Evolutionary conservation across 2,113 vertebrate genomes (phyloP).

Genomic region (Zosterops japonicus): DNA sequence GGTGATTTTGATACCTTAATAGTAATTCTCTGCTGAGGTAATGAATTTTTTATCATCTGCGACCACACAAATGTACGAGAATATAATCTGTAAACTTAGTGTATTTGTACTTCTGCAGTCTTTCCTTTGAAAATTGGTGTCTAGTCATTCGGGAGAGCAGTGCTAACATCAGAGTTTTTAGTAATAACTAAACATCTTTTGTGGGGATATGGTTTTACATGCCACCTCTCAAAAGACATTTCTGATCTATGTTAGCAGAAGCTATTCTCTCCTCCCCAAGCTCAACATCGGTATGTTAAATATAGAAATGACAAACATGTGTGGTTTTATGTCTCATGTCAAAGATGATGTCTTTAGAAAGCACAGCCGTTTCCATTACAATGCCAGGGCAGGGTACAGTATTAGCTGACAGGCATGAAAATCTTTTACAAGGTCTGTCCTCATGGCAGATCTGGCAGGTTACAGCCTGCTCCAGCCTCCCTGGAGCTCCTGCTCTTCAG

Average conservation of each 20-base stretch:
- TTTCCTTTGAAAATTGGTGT: not conserved
- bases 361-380: not conserved
- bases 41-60: not conserved
- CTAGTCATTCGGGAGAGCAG: not conserved
- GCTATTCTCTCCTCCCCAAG: not conserved
- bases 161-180: not conserved
- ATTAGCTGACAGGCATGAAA: not conserved
- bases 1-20: not conserved
- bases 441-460: not conserved
- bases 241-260: conserved; percentile 19
- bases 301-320: conserved; percentile 17
- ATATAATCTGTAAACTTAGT: not conserved
- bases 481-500: not conserved
- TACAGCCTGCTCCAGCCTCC: not conserved
- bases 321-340: conserved; percentile 8
- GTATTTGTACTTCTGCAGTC: not conserved
- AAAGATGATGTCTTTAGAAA: not conserved
- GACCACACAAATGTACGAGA: not conserved
- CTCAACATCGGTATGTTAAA: not conserved
- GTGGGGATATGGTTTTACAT: not conserved
- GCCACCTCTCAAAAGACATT: not conserved
- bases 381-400: not conserved
- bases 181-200: not conserved
- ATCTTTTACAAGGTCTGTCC: not conserved
- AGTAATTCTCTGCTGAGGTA: not conserved